phyloP scores from a whole-genome alignment of 30 jellyfish, hydroid and myxozoan species.

The Cassiopea xamachana region DNA sequence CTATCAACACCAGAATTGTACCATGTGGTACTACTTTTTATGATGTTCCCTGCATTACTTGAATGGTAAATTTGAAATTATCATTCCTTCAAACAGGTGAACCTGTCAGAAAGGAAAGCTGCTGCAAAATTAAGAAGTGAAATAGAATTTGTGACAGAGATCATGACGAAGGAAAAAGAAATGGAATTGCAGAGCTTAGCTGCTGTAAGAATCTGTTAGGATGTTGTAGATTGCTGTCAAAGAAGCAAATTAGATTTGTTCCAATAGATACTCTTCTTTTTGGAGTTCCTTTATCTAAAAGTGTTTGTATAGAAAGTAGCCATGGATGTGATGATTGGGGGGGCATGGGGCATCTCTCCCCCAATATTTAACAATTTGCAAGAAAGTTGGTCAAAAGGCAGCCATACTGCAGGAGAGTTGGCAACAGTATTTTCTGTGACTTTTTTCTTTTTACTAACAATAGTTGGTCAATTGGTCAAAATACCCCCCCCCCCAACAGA shows the following conservation, averaged over 20 bases:
- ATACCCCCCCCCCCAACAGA: too few relatives aligned
- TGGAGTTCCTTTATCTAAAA: too few relatives aligned
- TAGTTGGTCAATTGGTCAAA: too few relatives aligned
- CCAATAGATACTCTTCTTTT: not conserved
- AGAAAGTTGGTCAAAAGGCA: too few relatives aligned
- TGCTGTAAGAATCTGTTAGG: not conserved
- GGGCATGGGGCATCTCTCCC: too few relatives aligned
- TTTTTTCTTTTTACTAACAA: too few relatives aligned
- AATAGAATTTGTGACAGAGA: constrained; percentile 55
- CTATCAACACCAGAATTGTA: too few relatives aligned
- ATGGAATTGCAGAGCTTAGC: constrained; percentile 23
- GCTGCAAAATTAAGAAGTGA: constrained; percentile 63
- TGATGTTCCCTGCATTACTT: not conserved
- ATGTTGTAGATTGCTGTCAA: not conserved
- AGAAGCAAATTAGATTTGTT: not conserved
- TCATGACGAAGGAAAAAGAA: constrained; percentile 45
- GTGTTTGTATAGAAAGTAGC: too few relatives aligned
- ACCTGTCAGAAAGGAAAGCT: constrained; percentile 58
- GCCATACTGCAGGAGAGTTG: too few relatives aligned
- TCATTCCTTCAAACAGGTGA: constrained; percentile 27
- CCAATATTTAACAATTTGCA: too few relatives aligned
- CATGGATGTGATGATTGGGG: too few relatives aligned
- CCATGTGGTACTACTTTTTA: not conserved
- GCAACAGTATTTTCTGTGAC: too few relatives aligned
- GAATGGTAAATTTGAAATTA: not conserved